Evolutionary conservation across 2,888 invertebrate genomes (phyloP), one percentile per base, ranked within the genome.

Genomic region (Monopis laevigella): DNA sequence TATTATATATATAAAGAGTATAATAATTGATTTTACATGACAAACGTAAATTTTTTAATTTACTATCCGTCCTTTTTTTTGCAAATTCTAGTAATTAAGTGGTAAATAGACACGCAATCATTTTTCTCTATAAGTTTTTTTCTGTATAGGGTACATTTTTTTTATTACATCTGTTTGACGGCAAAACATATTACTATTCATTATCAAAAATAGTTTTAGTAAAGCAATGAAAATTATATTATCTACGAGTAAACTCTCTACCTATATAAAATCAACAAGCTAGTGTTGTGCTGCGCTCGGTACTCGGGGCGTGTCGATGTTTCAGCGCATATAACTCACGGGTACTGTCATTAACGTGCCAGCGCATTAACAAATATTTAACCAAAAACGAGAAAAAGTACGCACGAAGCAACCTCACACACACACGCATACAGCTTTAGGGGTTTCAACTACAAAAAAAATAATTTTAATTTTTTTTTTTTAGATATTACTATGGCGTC

Each of bases 281-380:
- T 17, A 32, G 32, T 32, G 32, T 32, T 32, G 14, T 32, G 12
- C 29, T 29, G 32, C 16, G 19, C 11, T 36, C 36, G 19, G 36
- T 21, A 21, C 36, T n/a, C 8, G 32, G 55, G 65, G 65, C 64
- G 62, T 63, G 59, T 51, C 56, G 36, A 36, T 36, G 36, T 36
- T 36, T 36, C 36, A 36, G 36, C 21, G 29, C 40, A 11, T 39
- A 43, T 43, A 43, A 36, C 36, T 36, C 40, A 43, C 8, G 19
- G 6, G 43, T 44, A 45, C 49, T 50, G 53, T 48, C 52, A 56
- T 59, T 62, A 62, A 57, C 49, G 52, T 51, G 51, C 52, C 42
- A 42, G 52, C 46, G 61, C 61, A 66, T 70, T 68, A 68, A 68
- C 70, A 70, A 71, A 72, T 70, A 72, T 72, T 71, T 70, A 68